Evolutionary conservation across 2,888 invertebrate genomes (phyloP), one percentile per base, ranked within the genome.

Genomic region (Torymus texanus): DNA sequence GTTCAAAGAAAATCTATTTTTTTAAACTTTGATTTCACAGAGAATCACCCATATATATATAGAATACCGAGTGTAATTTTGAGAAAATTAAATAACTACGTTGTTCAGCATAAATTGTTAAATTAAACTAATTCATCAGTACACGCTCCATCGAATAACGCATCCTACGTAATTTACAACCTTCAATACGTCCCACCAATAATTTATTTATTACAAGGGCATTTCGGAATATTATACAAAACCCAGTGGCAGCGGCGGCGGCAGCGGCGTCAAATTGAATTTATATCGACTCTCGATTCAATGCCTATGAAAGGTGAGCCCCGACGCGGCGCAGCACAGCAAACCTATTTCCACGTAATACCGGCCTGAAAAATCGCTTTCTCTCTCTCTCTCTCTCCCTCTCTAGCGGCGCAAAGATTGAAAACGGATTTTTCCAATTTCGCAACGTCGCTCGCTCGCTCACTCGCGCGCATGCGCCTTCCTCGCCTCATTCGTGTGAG

Each of bases 371-470:
- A 73, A 73, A 72, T 78, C 72, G 62, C 58, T 70, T 24, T 50
- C 63, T 58, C 70, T 29, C 29, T 29, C 29, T 29, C 29, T 29
- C 24, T 24, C 24, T 24, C 72, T 78, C 72, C 55, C 58, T 63
- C 53, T 50, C 63, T 58, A 50, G 59, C 55, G 3, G 78, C 61
- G 67, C 61, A 73, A 73, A 61, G 73, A 73, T 67, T 67, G 72
- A 78, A 73, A 76, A 73, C 66, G 78, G 66, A 78, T 75, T 63
- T 79, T 81, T 79, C 74, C 72, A 63, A 67, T 79, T 78, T 79
- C 63, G 62, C 70, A 67, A 71, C 56, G 77, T 81, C 63, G 78
- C 66, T 53, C 78, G 70, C 21, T 21, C 21, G n/a, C n/a, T n/a
- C n/a, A n/a, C n/a, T n/a, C 3, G 24, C 24, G 24, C 24, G 24